phyloP scores from a whole-genome alignment of 2,888 invertebrate species.

The Furcula furcula region DNA sequence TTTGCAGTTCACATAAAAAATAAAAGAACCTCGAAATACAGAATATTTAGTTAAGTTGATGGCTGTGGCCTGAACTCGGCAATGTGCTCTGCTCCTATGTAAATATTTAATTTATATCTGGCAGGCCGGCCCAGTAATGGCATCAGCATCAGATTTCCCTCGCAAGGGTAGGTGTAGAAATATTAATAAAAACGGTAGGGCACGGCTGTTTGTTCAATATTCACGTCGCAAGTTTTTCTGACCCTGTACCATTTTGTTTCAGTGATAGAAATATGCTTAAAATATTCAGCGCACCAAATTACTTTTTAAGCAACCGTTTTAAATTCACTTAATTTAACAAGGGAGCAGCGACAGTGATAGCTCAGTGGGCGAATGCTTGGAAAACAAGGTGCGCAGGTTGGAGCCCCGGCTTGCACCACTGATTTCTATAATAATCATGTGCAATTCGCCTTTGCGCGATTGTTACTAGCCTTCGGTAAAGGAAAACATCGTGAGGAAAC shows the following conservation, averaged over 20 bases:
- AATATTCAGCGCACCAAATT: slow-evolving; percentile 10
- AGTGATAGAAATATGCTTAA: slow-evolving; percentile 12
- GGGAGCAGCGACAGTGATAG: no score
- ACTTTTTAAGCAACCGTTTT: no score
- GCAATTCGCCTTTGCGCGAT: no score
- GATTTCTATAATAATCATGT: no score
- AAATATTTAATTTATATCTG: slow-evolving; percentile 52
- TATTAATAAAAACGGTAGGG: slow-evolving; percentile 34
- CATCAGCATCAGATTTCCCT: slow-evolving; percentile 38
- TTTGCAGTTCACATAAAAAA: slow-evolving; percentile 15
- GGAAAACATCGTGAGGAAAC: no score
- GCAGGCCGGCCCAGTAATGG: slow-evolving; percentile 28
- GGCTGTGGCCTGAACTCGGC: neutral
- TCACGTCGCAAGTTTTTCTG: slow-evolving; percentile 28
- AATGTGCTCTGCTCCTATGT: slow-evolving; percentile 25
- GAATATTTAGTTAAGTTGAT: slow-evolving; percentile 17
- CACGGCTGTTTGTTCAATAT: slow-evolving; percentile 24
- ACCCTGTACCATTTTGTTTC: slow-evolving; percentile 5
- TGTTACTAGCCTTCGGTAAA: no score
- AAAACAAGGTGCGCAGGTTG: no score
- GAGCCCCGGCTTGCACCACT: no score
- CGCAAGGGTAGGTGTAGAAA: slow-evolving; percentile 32
- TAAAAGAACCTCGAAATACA: slow-evolving; percentile 10
- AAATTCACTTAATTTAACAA: no score
- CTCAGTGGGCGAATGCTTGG: no score